Conservation (phyloP, 2,113 vertebrate genomes). For the Phaethon lepturus region DNA sequence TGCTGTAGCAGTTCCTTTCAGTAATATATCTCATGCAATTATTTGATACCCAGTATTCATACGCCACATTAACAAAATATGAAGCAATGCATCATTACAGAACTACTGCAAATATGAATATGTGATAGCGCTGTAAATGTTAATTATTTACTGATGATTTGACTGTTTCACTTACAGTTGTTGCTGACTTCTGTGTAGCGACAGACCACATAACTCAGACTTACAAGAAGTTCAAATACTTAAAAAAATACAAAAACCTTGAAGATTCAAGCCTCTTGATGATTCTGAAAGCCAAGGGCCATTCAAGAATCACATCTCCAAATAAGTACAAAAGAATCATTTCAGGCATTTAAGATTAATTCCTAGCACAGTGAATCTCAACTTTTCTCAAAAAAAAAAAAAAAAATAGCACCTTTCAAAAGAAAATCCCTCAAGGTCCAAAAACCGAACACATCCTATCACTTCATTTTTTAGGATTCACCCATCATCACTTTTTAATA, state of each 20-base stretch:
- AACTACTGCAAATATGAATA: not conserved
- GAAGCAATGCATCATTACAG: not conserved
- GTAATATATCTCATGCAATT: not conserved
- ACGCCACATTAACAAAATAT: not conserved
- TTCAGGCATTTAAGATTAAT: not conserved
- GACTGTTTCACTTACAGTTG: not conserved
- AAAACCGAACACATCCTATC: not conserved
- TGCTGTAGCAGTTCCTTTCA: not conserved
- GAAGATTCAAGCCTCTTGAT: not conserved
- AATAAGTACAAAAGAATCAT: not conserved
- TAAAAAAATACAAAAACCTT: not conserved
- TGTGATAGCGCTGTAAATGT: not conserved
- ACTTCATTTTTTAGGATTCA: not conserved
- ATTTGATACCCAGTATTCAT: not conserved
- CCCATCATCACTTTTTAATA: not conserved
- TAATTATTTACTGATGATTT: not conserved
- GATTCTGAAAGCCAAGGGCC: not conserved
- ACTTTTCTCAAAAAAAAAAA: not conserved
- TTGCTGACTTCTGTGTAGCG: not conserved
- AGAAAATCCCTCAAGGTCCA: not conserved
- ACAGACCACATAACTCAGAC: not conserved
- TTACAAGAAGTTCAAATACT: not conserved
- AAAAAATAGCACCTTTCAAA: not conserved
- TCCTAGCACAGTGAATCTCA: not conserved
- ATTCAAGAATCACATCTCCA: not conserved